Evolutionary conservation across 2,113 vertebrate species (phyloP).

Genomic region (Salminus brasiliensis): DNA sequence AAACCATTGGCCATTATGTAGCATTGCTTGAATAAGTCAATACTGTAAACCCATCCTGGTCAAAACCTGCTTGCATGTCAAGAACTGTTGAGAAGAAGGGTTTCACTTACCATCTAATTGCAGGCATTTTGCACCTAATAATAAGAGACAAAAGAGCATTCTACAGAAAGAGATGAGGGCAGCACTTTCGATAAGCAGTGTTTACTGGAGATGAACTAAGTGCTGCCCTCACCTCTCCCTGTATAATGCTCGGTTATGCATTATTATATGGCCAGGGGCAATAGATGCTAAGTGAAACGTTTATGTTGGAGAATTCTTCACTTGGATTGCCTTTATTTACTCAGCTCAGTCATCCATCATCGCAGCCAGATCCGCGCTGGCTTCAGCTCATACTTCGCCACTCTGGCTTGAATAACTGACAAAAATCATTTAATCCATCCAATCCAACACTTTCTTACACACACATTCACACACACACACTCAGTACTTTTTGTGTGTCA

Average conservation of each 20-base stretch:
- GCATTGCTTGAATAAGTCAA: not conserved
- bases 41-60: not conserved
- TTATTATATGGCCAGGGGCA: not conserved
- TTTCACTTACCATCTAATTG: not conserved
- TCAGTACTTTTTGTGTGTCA: constrained; percentile 11
- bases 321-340: constrained; percentile 1
- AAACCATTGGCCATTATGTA: not conserved
- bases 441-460: constrained; percentile 5
- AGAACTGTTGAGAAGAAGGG: constrained; percentile 2
- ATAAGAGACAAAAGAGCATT: not conserved
- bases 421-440: constrained; percentile 19
- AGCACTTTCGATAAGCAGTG: not conserved
- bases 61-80: not conserved
- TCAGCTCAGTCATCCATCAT: not conserved
- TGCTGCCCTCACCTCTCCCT: not conserved
- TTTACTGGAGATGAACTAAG: not conserved
- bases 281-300: constrained; percentile 7
- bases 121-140: not conserved
- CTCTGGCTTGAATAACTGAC: not conserved
- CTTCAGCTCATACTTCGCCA: constrained; percentile 1
- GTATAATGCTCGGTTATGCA: too few species aligned
- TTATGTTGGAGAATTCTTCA: constrained; percentile 1
- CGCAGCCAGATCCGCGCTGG: not conserved
- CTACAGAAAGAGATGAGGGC: not conserved
- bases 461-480: not conserved